These are phyloP conservation scores for Eupithecia subumbrata DNA, from an alignment of 2,888 invertebrate species.

Conservation along the genomic window DNA sequence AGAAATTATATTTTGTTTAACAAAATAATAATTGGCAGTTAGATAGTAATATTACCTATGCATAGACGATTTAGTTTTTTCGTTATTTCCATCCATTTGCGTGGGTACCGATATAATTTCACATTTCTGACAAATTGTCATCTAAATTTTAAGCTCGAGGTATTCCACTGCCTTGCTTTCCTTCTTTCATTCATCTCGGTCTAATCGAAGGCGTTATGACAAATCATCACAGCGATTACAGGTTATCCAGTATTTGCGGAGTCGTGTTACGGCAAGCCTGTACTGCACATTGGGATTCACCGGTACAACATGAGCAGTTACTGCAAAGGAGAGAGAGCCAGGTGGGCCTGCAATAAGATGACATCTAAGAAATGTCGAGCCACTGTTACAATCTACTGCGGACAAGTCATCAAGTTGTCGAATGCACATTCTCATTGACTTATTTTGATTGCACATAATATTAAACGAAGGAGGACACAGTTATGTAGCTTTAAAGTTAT, in stretches of 20 bases:
- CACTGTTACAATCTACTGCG: constrained; percentile 45
- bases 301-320: constrained; percentile 44
- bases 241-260: constrained; percentile 17
- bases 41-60: not conserved
- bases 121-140: not conserved
- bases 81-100: not conserved
- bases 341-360: constrained; percentile 42
- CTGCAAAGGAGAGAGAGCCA: constrained; percentile 21
- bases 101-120: not conserved
- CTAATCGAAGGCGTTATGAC: not conserved
- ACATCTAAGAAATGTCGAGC: constrained; percentile 50
- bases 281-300: constrained; percentile 43
- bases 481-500: too few species aligned
- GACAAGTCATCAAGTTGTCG: constrained; percentile 14
- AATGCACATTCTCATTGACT: constrained; percentile 20
- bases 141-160: not conserved
- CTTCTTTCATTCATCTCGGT: not conserved
- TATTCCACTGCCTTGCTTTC: not conserved
- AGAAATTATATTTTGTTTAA: not conserved
- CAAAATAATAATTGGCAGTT: not conserved
- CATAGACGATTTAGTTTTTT: too few species aligned
- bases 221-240: constrained; percentile 10
- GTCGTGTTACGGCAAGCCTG: constrained; percentile 25
- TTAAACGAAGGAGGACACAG: too few species aligned
- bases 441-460: not conserved